Base-by-base conservation (phyloP, 2,888 invertebrate species). In the Penaeus monodon region DNA sequence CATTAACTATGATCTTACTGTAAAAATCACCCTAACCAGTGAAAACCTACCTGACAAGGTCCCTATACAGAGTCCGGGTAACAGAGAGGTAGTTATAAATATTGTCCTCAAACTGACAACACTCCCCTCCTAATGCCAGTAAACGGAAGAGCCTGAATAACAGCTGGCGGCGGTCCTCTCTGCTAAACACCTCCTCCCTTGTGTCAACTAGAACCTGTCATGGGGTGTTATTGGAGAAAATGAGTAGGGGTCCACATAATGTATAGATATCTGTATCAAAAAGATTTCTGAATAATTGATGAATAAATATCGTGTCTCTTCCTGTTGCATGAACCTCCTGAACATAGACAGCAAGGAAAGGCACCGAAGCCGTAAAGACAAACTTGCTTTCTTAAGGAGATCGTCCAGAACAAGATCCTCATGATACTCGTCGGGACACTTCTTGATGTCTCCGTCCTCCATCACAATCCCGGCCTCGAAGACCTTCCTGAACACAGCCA, bases 91-190 rank as follows among this genome's bases (percentile, higher is more conserved):
- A 81, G 22, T 81, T 66, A 27, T 81, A 68, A n/a, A 81, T 29
- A 27, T 81, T 81, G 57, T 81, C 81, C 49, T 81, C 81, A 64
- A 81, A 81, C 57, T 81, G 81, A 70, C 81, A 81, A 49, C 81
- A 81, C 29, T 81, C 81, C 8, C 81, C 81, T 49, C 81, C 81
- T 27, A 81, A 57, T 4, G 49, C 81, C 68, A 81, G 70, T 57
- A 81, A 29, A 24, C 57, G 38, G 70, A 81, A 81, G 57, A 81
- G 70, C 17, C 57, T 38, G 49, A 81, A 38, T 10, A 81, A 57
- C 29, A 81, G 73, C 29, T 81, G 68, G 2, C 24, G 38, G 8
- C 81, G 44, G n/a, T 81, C 57, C 57, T 70, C 81, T 57, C 70
- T 29, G n/a, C 33, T 29, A 17, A 57, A 29, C 27, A 81, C 70